Evolutionary conservation across 2,113 vertebrate genomes (phyloP).

Genomic region (Pterocles burchelli): DNA sequence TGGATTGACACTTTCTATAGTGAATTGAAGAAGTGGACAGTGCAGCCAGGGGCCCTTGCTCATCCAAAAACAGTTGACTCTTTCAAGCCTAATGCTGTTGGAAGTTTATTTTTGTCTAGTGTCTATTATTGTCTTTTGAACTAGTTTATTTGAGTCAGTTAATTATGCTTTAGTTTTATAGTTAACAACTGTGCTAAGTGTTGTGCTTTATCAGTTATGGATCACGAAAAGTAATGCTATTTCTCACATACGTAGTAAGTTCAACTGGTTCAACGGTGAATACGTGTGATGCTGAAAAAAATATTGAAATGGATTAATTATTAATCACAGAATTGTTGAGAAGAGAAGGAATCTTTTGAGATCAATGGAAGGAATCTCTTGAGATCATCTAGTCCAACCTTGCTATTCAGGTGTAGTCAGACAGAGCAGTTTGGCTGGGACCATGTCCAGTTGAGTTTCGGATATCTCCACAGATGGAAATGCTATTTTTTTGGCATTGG

Average conservation of each 20-base stretch:
- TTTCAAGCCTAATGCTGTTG: not conserved
- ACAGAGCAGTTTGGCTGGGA: not conserved
- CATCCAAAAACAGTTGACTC: not conserved
- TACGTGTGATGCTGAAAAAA: not conserved
- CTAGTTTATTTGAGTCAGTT: not conserved
- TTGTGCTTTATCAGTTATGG: not conserved
- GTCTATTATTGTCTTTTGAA: not conserved
- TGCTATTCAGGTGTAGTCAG: rapidly evolving
- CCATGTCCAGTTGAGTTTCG: not conserved
- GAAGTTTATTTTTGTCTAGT: not conserved
- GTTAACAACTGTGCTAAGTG: not conserved
- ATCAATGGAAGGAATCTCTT: not conserved
- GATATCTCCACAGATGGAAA: not conserved
- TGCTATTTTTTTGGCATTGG: not conserved
- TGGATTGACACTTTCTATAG: not conserved
- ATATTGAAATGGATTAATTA: not conserved
- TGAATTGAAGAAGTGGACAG: not conserved
- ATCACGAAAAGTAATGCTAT: not conserved
- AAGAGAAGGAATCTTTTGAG: not conserved
- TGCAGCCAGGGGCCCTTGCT: not conserved
- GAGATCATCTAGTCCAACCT: not conserved
- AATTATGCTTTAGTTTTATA: not conserved
- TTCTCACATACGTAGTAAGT: not conserved
- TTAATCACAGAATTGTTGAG: not conserved
- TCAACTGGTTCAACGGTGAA: not conserved